Conservation (phyloP, 1,140 invertebrate genomes). For the Anoplophora glabripennis region DNA sequence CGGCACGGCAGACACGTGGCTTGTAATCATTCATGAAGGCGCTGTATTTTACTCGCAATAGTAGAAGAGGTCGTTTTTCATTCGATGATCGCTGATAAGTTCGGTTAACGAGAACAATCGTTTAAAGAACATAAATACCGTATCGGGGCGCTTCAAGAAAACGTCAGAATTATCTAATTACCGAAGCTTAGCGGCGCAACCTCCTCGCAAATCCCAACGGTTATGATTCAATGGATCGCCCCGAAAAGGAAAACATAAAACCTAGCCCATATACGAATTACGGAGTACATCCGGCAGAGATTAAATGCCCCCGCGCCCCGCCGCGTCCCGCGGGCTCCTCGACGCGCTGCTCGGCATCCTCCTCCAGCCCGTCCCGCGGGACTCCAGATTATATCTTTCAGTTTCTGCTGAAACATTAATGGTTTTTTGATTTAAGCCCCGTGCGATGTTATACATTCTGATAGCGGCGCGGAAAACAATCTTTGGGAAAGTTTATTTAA, state of each 20-base stretch:
- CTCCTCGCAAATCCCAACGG: no score
- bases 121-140: no score
- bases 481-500: conserved; percentile 8
- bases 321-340: conserved; percentile 14
- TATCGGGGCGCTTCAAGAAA: no score
- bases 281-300: conserved; percentile 11
- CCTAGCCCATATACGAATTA: not conserved
- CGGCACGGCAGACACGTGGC: no score
- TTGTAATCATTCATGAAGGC: no score
- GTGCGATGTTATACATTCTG: conserved; percentile 40
- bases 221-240: not conserved
- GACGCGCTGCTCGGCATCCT: conserved; percentile 15
- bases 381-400: conserved; percentile 39
- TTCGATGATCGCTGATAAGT: not conserved
- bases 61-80: not conserved
- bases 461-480: conserved; percentile 23
- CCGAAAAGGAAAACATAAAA: not conserved
- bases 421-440: conserved; percentile 42
- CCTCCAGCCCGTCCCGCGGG: conserved; percentile 15
- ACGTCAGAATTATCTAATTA: no score
- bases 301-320: conserved; percentile 17
- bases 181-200: no score
- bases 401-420: conserved; percentile 40
- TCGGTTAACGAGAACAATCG: not conserved
- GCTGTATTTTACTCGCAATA: not conserved